Evolutionary conservation across 2,888 invertebrate genomes (phyloP), one percentile per base, ranked within the genome.

Genomic region (Rhamnusium bicolor): DNA sequence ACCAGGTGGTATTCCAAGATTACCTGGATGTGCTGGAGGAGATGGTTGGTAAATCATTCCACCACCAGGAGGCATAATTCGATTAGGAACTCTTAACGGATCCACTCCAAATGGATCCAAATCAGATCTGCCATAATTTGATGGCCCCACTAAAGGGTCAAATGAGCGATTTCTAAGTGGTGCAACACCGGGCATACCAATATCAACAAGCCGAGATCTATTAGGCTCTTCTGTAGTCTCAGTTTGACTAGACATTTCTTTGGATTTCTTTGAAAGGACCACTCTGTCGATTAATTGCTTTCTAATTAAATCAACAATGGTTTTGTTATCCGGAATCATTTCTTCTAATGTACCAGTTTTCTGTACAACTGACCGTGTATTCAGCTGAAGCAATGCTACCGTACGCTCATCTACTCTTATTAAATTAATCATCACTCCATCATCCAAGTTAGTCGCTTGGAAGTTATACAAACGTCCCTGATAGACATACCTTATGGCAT

Each of bases 41-140:
- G 71, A 69, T 46, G 81, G 85, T 82, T 94, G 91, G 87, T 93
- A 94, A 14, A 95, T 83, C 95, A 95, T 95, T 18, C 95, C 95
- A 10, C 90, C 90, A 10, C 88, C 90, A 29, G 77, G 71, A 14
- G 73, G 79, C 16, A 68, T 56, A 7, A 54, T 40, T 12, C 67
- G 78, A n/a, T 85, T 82, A 6, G 81, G 81, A 51, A 77, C 74
- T 27, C 82, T 77, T n/a, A 85, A 54, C 19, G 85, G 82, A 75
- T 71, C 91, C 90, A 12, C 88, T 86, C 83, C 90, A 73, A 96
- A 91, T 0, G 96, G 96, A 88, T 96, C 93, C 82, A 97, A 88
- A 87, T 97, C 96, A 68, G 92, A 90, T 51, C 93, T 89, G 0
- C 96, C 96, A n/a, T 46, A 18, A 32, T 49, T 60, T 10, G 62